Percentiles rank a stretch among this genome's conserved stretches.
Conservation (phyloP, 2,113 vertebrate species). For the Cinclus mexicanus region DNA sequence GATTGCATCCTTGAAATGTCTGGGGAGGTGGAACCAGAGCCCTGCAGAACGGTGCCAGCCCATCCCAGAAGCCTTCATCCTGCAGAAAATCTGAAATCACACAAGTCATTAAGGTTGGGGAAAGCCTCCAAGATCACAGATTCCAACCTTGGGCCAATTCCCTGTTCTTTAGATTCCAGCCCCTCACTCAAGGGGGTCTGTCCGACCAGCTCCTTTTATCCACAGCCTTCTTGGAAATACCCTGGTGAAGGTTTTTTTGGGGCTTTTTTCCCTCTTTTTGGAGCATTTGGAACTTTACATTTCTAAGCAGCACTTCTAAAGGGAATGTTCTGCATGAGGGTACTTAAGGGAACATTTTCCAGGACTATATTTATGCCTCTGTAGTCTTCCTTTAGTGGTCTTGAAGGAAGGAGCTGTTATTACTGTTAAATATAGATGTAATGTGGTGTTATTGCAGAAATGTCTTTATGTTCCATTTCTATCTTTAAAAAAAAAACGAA, state of each 20-base stretch:
- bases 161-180: background rate
- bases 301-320: background rate
- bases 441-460: background rate
- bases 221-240: background rate
- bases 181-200: background rate
- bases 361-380: background rate
- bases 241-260: background rate
- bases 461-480: background rate
- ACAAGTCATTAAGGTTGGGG: accelerated
- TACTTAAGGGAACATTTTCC: background rate
- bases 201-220: background rate
- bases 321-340: background rate
- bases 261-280: background rate
- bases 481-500: background rate
- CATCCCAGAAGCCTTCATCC: background rate
- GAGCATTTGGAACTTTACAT: background rate
- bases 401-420: background rate
- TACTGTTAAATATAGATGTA: background rate
- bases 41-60: background rate
- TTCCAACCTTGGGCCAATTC: background rate
- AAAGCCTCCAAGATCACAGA: background rate
- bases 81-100: background rate
- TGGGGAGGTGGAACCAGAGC: background rate
- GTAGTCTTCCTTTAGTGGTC: background rate
- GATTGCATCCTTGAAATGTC: background rate